phyloP scores from a whole-genome alignment of 2,113 vertebrate species.

The Engraulis encrasicolus region DNA sequence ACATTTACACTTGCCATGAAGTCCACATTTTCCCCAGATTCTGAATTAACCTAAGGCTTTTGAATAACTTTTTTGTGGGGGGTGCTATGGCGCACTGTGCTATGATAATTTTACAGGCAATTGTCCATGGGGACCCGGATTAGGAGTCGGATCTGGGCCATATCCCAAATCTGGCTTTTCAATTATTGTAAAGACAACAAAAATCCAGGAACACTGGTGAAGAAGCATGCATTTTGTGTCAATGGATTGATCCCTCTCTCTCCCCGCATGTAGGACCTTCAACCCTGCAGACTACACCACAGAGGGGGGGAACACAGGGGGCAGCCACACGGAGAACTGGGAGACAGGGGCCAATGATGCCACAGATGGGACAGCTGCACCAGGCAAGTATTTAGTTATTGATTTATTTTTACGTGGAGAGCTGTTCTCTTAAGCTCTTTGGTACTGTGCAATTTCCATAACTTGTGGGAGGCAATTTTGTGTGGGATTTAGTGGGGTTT shows the following conservation, averaged over 20 bases:
- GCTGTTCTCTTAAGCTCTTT: background rate
- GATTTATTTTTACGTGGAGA: background rate
- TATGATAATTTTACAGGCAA: no score
- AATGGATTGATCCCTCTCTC: background rate
- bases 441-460: background rate
- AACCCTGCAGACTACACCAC: constrained; percentile 94
- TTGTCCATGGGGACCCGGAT: no score
- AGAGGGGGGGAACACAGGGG: constrained; percentile 61
- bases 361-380: constrained; percentile 74
- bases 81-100: no score
- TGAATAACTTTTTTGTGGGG: no score
- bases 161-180: no score
- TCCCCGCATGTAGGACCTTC: constrained; percentile 83
- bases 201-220: no score
- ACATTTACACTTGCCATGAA: background rate
- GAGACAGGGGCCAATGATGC: constrained; percentile 65
- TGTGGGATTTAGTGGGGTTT: background rate
- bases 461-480: background rate
- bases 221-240: background rate
- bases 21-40: no score
- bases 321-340: constrained; percentile 69
- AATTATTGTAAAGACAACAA: no score
- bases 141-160: no score
- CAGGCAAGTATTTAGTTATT: background rate
- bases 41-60: no score